Evolutionary conservation across 2,888 invertebrate genomes (phyloP), one percentile per base, ranked within the genome.

Genomic region (Seladonia tumulorum): DNA sequence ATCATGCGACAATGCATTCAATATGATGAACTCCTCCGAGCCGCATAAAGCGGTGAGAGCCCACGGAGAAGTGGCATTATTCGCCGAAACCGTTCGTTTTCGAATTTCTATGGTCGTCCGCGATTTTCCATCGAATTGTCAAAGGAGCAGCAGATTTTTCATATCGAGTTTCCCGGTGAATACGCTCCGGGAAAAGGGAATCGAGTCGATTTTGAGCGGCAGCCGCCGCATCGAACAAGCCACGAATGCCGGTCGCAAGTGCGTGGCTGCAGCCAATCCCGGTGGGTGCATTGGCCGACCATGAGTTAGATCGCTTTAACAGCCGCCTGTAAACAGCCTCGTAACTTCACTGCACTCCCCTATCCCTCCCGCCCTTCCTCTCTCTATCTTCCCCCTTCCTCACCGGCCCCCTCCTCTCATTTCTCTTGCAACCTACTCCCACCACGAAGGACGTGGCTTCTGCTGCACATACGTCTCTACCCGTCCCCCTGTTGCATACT

Each of bases 251-350:
- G 22, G 89, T 84, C 84, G 86, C 87, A 75, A 79, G 84, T 86
- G 88, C 88, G 88, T 87, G 86, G 87, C 84, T 85, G 88, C 84
- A 89, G 88, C 90, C 90, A 89, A 92, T 92, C 92, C 89, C 90
- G 88, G 90, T 90, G 93, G 89, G 94, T 93, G 94, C 94, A 93
- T 92, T 93, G 94, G 91, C 92, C 93, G 93, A 90, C 93, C 93
- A 93, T 93, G 94, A 93, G 94, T 94, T 94, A 94, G 93, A 93
- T 94, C 92, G 92, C 90, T 93, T 92, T 90, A 92, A 92, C 91
- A 91, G 91, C 92, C 90, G 92, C 88, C 90, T 92, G 93, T 93
- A 94, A 94, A 94, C 93, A 94, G 93, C 93, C 93, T 94, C 93
- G 93, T 93, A 94, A 94, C 93, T 94, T 92, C 90, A 80, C 90